Evolutionary conservation across 2,113 vertebrate genomes (phyloP).

Genomic region (Phaethornis superciliosus): DNA sequence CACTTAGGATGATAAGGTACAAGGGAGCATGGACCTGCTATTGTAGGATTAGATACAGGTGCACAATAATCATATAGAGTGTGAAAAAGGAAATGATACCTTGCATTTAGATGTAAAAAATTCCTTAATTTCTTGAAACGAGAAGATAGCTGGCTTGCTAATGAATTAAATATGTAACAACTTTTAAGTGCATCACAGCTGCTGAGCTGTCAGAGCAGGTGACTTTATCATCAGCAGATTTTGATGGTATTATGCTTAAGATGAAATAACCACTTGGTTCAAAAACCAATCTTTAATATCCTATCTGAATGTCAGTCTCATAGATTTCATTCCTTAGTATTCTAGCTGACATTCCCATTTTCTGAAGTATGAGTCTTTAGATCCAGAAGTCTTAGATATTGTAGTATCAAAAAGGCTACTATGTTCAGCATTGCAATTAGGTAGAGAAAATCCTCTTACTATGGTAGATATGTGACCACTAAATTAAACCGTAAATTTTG

Average conservation of each 20-base stretch:
- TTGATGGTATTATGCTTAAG: constrained; percentile 58
- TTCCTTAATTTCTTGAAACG: background rate
- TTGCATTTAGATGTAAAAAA: background rate
- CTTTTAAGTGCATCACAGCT: constrained; percentile 33
- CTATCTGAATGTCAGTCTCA: constrained; percentile 59
- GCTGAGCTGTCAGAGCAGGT: constrained; percentile 60
- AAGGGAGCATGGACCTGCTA: background rate
- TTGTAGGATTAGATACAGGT: background rate
- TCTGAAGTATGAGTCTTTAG: constrained; percentile 70
- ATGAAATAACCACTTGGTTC: constrained; percentile 65
- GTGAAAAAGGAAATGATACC: background rate
- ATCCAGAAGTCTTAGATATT: constrained; percentile 70
- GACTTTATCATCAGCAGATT: constrained; percentile 68
- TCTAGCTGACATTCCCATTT: constrained; percentile 70
- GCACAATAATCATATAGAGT: background rate
- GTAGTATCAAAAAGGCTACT: constrained; percentile 55
- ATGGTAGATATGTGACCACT: constrained; percentile 7
- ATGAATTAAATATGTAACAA: constrained; percentile 64
- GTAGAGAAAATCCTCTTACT: constrained; percentile 47
- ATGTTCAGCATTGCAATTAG: constrained; percentile 57
- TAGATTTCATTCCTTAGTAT: constrained; percentile 74
- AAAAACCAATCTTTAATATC: constrained; percentile 47
- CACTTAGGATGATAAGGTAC: constrained; percentile 1
- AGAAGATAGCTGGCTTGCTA: constrained; percentile 33
- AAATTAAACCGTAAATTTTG: background rate